Conservation (phyloP, 2,888 invertebrate genomes). For the Tinea pellionella region DNA sequence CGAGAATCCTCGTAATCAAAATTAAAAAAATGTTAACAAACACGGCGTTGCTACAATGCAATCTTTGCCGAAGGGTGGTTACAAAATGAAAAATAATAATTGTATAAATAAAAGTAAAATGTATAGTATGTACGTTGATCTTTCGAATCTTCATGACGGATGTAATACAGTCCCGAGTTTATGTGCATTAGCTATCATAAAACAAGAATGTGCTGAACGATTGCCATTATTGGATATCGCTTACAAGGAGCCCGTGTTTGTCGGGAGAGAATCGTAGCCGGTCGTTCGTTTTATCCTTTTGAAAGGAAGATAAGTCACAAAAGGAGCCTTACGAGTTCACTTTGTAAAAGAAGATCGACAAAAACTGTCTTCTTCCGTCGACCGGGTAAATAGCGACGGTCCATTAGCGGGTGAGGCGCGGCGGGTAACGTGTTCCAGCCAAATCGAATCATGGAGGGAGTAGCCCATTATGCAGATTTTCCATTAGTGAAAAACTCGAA, state of each 20-base stretch:
- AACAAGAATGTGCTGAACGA: conserved; percentile 23
- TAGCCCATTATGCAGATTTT: conserved; percentile 61
- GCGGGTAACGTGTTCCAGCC: conserved; percentile 40
- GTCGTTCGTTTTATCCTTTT: conserved; percentile 34
- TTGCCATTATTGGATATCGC: conserved; percentile 48
- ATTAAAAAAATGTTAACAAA: too few species aligned
- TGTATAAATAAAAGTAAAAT: too few species aligned
- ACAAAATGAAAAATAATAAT: too few species aligned
- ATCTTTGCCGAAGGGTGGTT: too few species aligned
- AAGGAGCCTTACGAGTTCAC: conserved; percentile 31
- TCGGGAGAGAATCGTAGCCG: conserved; percentile 27
- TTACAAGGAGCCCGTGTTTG: conserved; percentile 43
- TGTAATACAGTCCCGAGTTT: not conserved
- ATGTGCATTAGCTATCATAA: not conserved
- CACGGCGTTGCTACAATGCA: too few species aligned
- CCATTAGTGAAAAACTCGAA: conserved; percentile 54
- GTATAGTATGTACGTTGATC: too few species aligned
- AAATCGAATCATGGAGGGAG: conserved; percentile 53
- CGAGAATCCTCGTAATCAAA: too few species aligned
- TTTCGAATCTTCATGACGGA: too few species aligned
- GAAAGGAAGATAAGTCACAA: conserved; percentile 41
- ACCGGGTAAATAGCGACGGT: conserved; percentile 40
- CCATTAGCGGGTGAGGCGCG: conserved; percentile 38
- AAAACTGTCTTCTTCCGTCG: conserved; percentile 39
- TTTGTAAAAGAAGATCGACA: conserved; percentile 37